These are phyloP conservation scores for Urocyon cinereoargenteus DNA, from an alignment of 2,797 vertebrate species.

Conservation along the genomic window DNA sequence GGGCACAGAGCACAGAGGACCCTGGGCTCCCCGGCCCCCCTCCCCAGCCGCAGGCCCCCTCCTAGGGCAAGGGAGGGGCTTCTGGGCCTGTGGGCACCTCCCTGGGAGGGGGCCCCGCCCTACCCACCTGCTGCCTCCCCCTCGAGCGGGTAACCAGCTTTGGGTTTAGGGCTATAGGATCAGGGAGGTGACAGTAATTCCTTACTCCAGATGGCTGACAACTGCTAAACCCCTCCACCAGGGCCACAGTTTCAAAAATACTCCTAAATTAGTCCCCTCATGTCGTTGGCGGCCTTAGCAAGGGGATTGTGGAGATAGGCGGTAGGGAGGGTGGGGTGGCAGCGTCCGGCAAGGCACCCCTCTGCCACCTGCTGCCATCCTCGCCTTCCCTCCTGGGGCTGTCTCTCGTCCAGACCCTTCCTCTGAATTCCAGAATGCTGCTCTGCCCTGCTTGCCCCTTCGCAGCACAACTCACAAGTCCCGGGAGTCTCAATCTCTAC, in stretches of 20 bases:
- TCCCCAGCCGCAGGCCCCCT: constrained; percentile 79
- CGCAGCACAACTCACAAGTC: not conserved
- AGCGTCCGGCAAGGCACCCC: fast-evolving
- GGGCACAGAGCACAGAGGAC: constrained; percentile 89
- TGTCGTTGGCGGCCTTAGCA: constrained; percentile 53
- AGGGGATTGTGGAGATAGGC: constrained; percentile 40
- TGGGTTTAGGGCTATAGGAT: constrained; percentile 90
- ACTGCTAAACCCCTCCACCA: constrained; percentile 88
- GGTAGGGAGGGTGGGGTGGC: constrained; percentile 24
- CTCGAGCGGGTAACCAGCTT: constrained; percentile 89
- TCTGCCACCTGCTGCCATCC: constrained; percentile 37
- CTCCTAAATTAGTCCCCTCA: constrained; percentile 86
- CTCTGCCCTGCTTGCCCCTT: too few species aligned
- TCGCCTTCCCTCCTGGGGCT: not conserved
- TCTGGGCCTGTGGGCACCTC: not conserved
- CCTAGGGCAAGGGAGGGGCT: not conserved
- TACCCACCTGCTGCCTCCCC: constrained; percentile 86
- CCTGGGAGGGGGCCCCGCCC: constrained; percentile 35
- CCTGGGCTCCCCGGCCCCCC: constrained; percentile 81
- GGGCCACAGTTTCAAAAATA: constrained; percentile 86
- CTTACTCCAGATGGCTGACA: constrained; percentile 91
- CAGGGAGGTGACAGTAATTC: constrained; percentile 91
- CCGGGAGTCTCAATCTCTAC: not conserved
- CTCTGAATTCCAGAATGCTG: not conserved
- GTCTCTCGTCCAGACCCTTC: not conserved